Conservation (phyloP, 2,113 vertebrate species). For the Dicaeum eximium region DNA sequence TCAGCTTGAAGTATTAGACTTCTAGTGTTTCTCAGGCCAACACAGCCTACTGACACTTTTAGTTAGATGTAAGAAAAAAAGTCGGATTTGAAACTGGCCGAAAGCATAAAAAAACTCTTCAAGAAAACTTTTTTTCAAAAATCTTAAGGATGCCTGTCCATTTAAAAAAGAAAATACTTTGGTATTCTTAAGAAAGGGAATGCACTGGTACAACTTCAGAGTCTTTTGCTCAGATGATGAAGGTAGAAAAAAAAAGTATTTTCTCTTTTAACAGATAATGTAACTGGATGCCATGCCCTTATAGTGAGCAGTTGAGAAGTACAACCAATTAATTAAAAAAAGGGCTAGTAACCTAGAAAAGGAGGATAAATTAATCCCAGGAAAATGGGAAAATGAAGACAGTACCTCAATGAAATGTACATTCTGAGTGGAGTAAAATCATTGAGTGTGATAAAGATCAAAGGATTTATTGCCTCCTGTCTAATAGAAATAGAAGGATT, state of each 20-base stretch:
- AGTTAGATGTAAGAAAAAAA: neutral
- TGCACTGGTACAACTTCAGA: neutral
- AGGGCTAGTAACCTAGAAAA: neutral
- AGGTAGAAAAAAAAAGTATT: neutral
- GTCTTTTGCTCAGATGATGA: neutral
- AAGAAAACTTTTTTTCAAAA: neutral
- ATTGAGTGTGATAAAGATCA: slow-evolving; percentile 46
- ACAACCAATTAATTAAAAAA: slow-evolving; percentile 34
- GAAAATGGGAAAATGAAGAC: slow-evolving; percentile 31
- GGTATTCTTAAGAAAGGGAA: neutral
- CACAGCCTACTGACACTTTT: neutral
- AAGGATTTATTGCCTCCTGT: slow-evolving; percentile 56
- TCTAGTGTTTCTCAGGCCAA: neutral
- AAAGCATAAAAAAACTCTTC: neutral
- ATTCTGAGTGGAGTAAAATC: slow-evolving; percentile 30
- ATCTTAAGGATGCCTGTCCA: neutral
- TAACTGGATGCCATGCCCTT: neutral
- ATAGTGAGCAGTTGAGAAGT: neutral
- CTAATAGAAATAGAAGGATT: slow-evolving; percentile 54
- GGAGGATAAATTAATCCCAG: slow-evolving; percentile 1
- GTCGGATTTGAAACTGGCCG: neutral
- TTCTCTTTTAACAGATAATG: neutral
- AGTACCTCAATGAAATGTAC: slow-evolving; percentile 9
- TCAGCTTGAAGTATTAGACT: neutral
- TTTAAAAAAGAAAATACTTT: neutral